phyloP scores from a whole-genome alignment of 2,888 invertebrate species.

The Drosophila gaucha region DNA sequence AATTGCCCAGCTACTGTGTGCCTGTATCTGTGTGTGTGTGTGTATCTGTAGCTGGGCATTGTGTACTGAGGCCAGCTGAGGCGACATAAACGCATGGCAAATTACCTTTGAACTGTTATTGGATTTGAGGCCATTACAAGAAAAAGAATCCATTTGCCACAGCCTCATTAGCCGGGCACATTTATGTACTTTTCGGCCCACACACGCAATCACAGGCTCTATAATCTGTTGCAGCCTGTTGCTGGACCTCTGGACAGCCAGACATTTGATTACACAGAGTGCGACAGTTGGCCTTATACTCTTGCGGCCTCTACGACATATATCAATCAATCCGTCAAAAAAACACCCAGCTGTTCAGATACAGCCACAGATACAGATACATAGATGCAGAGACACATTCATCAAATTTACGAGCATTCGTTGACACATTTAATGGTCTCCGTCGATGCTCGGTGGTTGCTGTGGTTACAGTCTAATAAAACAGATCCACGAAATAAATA shows the following conservation, averaged over 20 bases:
- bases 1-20: conserved; percentile 11
- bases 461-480: conserved; percentile 19
- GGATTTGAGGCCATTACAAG: conserved; percentile 44
- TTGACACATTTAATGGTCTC: conserved; percentile 50
- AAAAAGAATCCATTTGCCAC: conserved; percentile 25
- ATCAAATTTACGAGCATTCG: conserved; percentile 55
- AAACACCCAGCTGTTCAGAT: conserved; percentile 26
- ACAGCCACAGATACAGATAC: neutral
- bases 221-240: conserved; percentile 52
- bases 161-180: conserved; percentile 44
- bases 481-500: conserved; percentile 1
- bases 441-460: neutral
- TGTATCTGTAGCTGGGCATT: neutral
- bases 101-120: conserved; percentile 68
- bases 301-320: conserved; percentile 26
- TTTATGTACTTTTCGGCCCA: too few species aligned
- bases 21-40: neutral
- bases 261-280: conserved; percentile 17
- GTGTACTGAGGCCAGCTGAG: conserved; percentile 12
- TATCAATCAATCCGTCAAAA: conserved; percentile 66
- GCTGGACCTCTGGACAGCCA: conserved; percentile 18
- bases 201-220: conserved; percentile 41
- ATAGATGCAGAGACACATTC: conserved; percentile 22
- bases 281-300: conserved; percentile 34
- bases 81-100: conserved; percentile 36